Evolutionary conservation across 1,140 invertebrate genomes (phyloP).

Genomic region (Zaprionus lachaisei): DNA sequence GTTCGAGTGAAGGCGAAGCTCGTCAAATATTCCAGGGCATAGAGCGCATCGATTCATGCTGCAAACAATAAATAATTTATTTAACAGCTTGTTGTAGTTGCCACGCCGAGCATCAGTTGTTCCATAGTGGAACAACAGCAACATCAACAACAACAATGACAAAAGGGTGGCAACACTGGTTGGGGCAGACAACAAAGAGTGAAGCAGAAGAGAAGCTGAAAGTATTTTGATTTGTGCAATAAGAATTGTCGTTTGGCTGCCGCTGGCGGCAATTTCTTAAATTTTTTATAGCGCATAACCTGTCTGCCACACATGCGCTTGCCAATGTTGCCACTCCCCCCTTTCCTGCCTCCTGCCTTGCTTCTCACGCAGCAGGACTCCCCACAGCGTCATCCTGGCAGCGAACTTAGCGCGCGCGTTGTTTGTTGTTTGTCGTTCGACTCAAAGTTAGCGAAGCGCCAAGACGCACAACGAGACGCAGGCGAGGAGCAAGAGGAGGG

Average conservation of each 20-base stretch:
- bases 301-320: slow-evolving; percentile 76
- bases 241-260: slow-evolving; percentile 79
- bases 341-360: background rate
- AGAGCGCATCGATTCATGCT: slow-evolving; percentile 36
- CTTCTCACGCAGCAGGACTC: background rate
- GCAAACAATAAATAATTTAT: slow-evolving; percentile 71
- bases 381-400: slow-evolving; percentile 29
- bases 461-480: slow-evolving; percentile 38
- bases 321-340: background rate
- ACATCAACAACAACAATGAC: slow-evolving; percentile 29
- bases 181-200: slow-evolving; percentile 63
- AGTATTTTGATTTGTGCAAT: slow-evolving; percentile 83
- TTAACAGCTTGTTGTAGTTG: slow-evolving; percentile 68
- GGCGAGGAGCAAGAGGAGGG: background rate
- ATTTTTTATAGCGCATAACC: slow-evolving; percentile 82
- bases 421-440: slow-evolving; percentile 59
- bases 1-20: background rate
- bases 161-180: background rate
- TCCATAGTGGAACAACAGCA: slow-evolving; percentile 55
- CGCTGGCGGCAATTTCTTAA: slow-evolving; percentile 76
- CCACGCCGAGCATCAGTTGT: slow-evolving; percentile 58
- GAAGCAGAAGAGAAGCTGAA: slow-evolving; percentile 16
- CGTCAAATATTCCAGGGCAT: background rate
- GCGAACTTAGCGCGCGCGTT: slow-evolving; percentile 48
- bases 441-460: slow-evolving; percentile 56